Evolutionary conservation across 2,888 invertebrate species (phyloP).

Genomic region (Dyspetes luteomarginatus): DNA sequence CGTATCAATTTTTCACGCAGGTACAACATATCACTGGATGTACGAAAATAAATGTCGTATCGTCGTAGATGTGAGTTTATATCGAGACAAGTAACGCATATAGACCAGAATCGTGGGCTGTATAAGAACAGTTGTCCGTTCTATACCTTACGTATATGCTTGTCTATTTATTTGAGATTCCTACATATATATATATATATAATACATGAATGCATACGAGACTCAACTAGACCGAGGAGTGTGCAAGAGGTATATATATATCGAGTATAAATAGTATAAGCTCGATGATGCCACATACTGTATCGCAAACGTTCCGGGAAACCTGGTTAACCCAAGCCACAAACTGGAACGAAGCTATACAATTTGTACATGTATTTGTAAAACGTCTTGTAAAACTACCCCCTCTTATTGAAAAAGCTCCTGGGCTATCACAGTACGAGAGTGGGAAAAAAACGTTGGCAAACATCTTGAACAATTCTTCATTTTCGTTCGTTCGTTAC

Average conservation of each 20-base stretch:
- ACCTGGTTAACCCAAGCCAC: conserved; percentile 49
- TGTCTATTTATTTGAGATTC: conserved; percentile 8
- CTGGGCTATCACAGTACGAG: background rate
- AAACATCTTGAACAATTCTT: too few species aligned
- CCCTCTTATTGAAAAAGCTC: conserved; percentile 21
- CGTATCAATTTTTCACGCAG: too few species aligned
- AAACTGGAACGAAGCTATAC: conserved; percentile 56
- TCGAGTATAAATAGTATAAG: conserved; percentile 55
- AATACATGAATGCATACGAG: background rate
- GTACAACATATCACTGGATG: too few species aligned
- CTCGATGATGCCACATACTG: conserved; percentile 33
- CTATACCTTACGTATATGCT: background rate
- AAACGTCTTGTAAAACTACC: background rate
- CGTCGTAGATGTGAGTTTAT: too few species aligned
- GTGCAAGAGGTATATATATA: conserved; percentile 14
- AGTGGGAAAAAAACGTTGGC: too few species aligned
- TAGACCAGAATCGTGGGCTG: too few species aligned
- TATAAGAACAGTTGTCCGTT: too few species aligned
- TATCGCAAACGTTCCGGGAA: conserved; percentile 52
- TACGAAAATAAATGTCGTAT: too few species aligned
- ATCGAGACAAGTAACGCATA: too few species aligned
- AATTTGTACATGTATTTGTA: conserved; percentile 18
- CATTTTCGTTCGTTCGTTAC: too few species aligned
- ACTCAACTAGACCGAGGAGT: conserved; percentile 28
- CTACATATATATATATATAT: background rate